phyloP scores from a whole-genome alignment of 2,888 invertebrate genomes.

The Leucania comma region DNA sequence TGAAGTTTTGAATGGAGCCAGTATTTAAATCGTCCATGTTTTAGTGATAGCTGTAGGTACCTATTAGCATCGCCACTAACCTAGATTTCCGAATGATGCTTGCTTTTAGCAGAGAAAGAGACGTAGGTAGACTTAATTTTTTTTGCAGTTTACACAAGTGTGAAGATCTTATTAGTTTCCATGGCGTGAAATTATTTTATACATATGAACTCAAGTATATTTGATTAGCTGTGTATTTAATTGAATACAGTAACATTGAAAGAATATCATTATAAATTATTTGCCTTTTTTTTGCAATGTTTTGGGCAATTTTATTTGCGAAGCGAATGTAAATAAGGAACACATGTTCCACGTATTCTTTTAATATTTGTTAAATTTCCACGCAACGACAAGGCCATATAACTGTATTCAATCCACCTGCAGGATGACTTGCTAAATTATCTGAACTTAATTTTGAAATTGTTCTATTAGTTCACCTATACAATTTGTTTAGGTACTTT shows the following conservation, averaged over 20 bases:
- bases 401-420: neutral
- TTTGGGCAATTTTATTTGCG: conserved; percentile 16
- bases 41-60: neutral
- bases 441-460: neutral
- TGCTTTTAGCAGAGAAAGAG: neutral
- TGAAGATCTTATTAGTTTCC: neutral
- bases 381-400: neutral
- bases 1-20: neutral
- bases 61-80: neutral
- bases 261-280: conserved; percentile 14
- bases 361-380: conserved; percentile 11
- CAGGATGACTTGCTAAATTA: conserved; percentile 1
- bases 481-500: neutral
- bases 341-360: neutral
- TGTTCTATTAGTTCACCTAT: neutral
- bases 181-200: neutral
- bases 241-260: conserved; percentile 1
- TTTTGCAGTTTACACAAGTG: neutral
- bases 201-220: conserved; percentile 1
- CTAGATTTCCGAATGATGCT: neutral
- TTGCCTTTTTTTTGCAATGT: conserved; percentile 9
- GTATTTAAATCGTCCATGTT: neutral
- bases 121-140: too few species aligned
- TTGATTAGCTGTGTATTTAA: conserved; percentile 13
- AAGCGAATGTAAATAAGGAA: conserved; percentile 10